A percentile compares a stretch with the other conserved stretches of the same genome.
These are phyloP conservation scores for Carterocephalus palaemon DNA, from an alignment of 2,888 invertebrate genomes.

Conservation along the genomic window DNA sequence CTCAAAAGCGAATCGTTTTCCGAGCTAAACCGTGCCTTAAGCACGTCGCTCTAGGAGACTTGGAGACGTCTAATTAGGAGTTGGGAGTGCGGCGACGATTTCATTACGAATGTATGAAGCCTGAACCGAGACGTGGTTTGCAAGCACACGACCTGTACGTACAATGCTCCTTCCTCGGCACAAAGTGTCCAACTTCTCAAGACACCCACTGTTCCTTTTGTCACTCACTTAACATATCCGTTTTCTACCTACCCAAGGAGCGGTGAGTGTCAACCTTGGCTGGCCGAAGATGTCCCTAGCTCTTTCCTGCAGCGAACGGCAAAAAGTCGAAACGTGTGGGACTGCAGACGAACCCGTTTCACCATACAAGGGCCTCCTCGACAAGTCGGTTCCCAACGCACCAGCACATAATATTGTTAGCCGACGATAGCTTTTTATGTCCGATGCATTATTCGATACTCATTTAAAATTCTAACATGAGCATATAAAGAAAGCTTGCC, in stretches of 20 bases:
- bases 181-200: constrained; percentile 44
- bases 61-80: constrained; percentile 58
- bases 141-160: constrained; percentile 64
- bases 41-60: constrained; percentile 7
- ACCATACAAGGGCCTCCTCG: constrained; percentile 72
- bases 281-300: constrained; percentile 55
- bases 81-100: constrained; percentile 50
- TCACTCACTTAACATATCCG: constrained; percentile 33
- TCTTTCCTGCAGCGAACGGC: constrained; percentile 66
- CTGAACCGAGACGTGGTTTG: constrained; percentile 55
- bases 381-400: constrained; percentile 73
- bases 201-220: constrained; percentile 48
- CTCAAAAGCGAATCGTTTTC: constrained; percentile 9
- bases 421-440: constrained; percentile 77
- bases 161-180: constrained; percentile 62
- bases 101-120: constrained; percentile 72
- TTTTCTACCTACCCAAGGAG: constrained; percentile 37
- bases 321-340: constrained; percentile 77
- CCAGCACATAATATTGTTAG: constrained; percentile 77
- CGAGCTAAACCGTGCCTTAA: constrained; percentile 17
- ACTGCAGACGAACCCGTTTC: constrained; percentile 75
- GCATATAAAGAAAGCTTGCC: constrained; percentile 74
- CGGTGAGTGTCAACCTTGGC: constrained; percentile 44
- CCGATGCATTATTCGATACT: constrained; percentile 78
- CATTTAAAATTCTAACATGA: constrained; percentile 79